Evolutionary conservation across 2,113 vertebrate species (phyloP).

Genomic region (Tupaia chinensis): DNA sequence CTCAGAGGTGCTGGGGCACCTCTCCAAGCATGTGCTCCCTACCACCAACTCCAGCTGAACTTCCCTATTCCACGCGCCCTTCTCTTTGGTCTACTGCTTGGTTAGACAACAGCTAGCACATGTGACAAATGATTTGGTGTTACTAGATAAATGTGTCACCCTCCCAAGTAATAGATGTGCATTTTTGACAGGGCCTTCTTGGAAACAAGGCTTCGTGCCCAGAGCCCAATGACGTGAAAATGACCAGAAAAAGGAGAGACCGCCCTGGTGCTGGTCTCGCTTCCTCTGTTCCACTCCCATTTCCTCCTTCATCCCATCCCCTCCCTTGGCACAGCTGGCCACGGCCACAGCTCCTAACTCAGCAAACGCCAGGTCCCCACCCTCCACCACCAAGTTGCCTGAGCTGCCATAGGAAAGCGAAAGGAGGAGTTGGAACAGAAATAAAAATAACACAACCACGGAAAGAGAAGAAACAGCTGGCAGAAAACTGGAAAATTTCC

Average conservation of each 20-base stretch:
- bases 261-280: neutral
- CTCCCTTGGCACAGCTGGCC: conserved; percentile 1
- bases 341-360: neutral
- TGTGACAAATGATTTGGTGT: neutral
- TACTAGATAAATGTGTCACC: conserved; percentile 56
- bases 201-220: neutral
- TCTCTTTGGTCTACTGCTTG: neutral
- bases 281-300: neutral
- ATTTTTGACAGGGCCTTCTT: neutral
- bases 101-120: neutral
- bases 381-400: neutral
- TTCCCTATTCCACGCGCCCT: accelerated
- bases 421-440: conserved; percentile 63
- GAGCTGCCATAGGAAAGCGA: conserved; percentile 55
- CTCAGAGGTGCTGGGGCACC: neutral
- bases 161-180: neutral
- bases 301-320: neutral
- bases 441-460: conserved; percentile 58
- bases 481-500: conserved; percentile 77
- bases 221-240: neutral
- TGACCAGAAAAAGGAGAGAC: neutral
- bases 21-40: neutral
- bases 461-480: conserved; percentile 71
- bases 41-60: neutral
- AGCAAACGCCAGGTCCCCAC: conserved; percentile 41